phyloP scores from a whole-genome alignment of 2,888 invertebrate genomes.

The Xiphydria camelus region DNA sequence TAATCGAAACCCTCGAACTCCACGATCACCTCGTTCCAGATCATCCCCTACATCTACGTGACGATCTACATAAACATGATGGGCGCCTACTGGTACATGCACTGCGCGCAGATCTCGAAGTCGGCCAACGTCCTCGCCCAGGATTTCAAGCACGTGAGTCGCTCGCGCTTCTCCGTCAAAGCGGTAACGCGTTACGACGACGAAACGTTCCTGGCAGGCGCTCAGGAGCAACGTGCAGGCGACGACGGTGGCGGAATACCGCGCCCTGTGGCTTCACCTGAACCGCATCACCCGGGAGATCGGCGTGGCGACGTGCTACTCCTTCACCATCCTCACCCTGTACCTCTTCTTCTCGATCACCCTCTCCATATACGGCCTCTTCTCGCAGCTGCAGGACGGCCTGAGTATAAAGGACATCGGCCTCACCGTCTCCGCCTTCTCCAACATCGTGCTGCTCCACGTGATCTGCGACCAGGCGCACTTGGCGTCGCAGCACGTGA shows the following conservation, averaged over 20 bases:
- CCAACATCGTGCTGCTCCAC: slow-evolving; percentile 69
- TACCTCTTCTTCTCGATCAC: slow-evolving; percentile 75
- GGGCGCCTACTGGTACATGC: slow-evolving; percentile 73
- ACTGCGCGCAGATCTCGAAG: slow-evolving; percentile 68
- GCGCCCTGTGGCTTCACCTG: slow-evolving; percentile 71
- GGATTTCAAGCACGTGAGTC: slow-evolving; percentile 66
- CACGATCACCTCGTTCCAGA: slow-evolving; percentile 44
- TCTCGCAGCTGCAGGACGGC: slow-evolving; percentile 74
- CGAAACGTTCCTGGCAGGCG: slow-evolving; percentile 56
- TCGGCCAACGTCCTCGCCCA: slow-evolving; percentile 70
- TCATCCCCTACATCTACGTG: slow-evolving; percentile 71
- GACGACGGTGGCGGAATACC: slow-evolving; percentile 70
- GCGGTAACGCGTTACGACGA: too few species aligned
- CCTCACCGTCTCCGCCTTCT: slow-evolving; percentile 68
- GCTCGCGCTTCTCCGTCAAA: too few species aligned
- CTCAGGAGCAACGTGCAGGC: slow-evolving; percentile 71
- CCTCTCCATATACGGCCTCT: slow-evolving; percentile 72
- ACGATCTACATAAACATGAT: slow-evolving; percentile 71
- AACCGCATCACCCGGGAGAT: slow-evolving; percentile 70
- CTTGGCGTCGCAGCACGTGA: slow-evolving; percentile 72
- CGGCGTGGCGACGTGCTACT: slow-evolving; percentile 70
- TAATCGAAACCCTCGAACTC: not conserved
- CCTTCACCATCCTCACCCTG: slow-evolving; percentile 69
- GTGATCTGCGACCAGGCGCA: slow-evolving; percentile 77
- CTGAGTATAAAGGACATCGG: slow-evolving; percentile 75